Evolutionary conservation across 2,113 vertebrate genomes (phyloP).

Genomic region (Engystomops pustulosus): DNA sequence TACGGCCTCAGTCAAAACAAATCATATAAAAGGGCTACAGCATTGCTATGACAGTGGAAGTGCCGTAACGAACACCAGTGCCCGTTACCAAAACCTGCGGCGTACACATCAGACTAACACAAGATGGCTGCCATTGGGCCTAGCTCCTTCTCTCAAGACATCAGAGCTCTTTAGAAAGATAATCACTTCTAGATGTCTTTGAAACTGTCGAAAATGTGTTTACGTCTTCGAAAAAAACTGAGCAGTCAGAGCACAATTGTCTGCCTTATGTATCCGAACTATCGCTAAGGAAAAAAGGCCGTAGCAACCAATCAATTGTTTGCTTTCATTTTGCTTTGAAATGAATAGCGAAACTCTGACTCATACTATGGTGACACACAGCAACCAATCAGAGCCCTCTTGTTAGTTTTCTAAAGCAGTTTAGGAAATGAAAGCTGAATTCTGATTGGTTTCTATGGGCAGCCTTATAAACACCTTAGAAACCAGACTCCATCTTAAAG

Average conservation of each 20-base stretch:
- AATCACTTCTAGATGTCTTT: conserved; percentile 9
- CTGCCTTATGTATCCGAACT: neutral
- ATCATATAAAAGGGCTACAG: conserved; percentile 53
- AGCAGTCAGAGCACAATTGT: conserved; percentile 40
- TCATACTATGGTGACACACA: neutral
- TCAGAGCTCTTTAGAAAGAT: neutral
- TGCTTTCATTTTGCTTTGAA: neutral
- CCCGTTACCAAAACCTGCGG: neutral
- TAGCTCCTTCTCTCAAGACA: conserved; percentile 17
- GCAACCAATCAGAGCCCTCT: neutral
- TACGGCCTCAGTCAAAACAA: conserved; percentile 32
- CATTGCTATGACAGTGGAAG: conserved; percentile 34
- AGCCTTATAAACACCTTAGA: no score
- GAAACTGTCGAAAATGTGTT: conserved; percentile 19
- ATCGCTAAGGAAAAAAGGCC: neutral
- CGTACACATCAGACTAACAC: conserved; percentile 12
- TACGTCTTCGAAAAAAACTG: conserved; percentile 22
- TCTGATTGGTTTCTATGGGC: neutral
- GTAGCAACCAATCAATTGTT: neutral
- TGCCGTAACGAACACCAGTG: conserved; percentile 29
- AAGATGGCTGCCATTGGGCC: conserved; percentile 26
- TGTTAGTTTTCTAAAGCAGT: neutral
- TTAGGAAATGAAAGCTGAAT: neutral
- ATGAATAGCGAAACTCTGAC: neutral
- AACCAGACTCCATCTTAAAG: no score